Evolutionary conservation across 2,113 vertebrate genomes (phyloP), one percentile per base, ranked within the genome.

Genomic region (Oryzias melastigma): DNA sequence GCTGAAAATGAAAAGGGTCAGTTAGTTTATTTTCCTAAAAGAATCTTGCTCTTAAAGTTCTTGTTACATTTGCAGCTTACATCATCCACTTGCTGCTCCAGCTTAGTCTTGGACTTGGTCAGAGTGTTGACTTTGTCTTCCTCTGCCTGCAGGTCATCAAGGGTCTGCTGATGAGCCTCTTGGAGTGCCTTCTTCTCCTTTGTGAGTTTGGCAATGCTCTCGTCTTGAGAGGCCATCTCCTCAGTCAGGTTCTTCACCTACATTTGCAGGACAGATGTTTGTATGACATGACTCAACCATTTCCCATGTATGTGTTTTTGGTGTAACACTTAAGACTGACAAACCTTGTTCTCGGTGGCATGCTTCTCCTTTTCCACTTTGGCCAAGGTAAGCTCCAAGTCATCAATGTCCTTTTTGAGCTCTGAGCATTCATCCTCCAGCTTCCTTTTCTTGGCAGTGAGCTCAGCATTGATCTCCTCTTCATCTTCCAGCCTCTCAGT

Each of bases 171-270:
- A 49, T 94, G 92, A 35, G 86, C 82, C 80, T 94, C 92, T 69
- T 94, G 92, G 64, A 94, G 90, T 67, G 92, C 92, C 80, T 93
- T 94, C 88, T 94, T 95, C 73, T 95, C 94, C 57, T 95, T 95
- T 51, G 87, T 90, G 15, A 94, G 68, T 81, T 93, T 94, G 51
- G 91, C 90, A 12, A 94, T 90, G 14, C 47, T 53, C 58, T 94
- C 93, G 62, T 70, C 67, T 29, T 70, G 67, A 62, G 67, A 50
- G 17, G 67, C 67, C 67, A 70, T 70, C 46, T 70, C 67, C 24
- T 70, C 67, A 27, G 66, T 69, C 24, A 69, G 35, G 24, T 69
- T 69, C 25, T 69, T 69, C 58, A 62, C 66, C 66, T 59, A 47
- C 46, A 47, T 47, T 47, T 47, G n/a, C 1, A 47, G 19, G 46